These are phyloP conservation scores for Elegia similella DNA, from an alignment of 2,888 invertebrate genomes.

Conservation along the genomic window DNA sequence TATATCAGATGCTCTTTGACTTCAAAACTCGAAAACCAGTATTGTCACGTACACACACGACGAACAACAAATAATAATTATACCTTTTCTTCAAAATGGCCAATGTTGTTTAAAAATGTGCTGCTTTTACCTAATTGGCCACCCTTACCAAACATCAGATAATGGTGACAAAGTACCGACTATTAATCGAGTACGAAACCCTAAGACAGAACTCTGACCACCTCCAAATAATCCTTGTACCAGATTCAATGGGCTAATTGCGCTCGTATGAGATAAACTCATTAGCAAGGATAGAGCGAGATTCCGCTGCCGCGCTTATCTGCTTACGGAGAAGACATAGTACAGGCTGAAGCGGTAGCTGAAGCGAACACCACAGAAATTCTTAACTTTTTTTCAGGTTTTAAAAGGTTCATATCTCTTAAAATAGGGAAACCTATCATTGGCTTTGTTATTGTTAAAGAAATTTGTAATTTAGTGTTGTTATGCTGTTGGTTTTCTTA, in stretches of 20 bases:
- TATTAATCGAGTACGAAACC: conserved; percentile 19
- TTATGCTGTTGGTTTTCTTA: conserved; percentile 21
- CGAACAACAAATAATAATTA: no score
- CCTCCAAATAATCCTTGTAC: conserved; percentile 66
- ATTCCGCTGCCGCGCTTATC: conserved; percentile 73
- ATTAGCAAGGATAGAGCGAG: conserved; percentile 79
- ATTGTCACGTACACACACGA: no score
- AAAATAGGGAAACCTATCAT: no score
- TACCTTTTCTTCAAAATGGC: no score
- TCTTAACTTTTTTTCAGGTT: no score
- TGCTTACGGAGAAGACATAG: conserved; percentile 32
- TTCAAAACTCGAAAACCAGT: no score
- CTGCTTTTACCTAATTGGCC: neutral
- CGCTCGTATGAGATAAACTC: conserved; percentile 78
- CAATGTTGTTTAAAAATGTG: no score
- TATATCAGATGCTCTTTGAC: no score
- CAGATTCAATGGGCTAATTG: conserved; percentile 75
- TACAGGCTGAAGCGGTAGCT: conserved; percentile 19
- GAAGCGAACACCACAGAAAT: no score
- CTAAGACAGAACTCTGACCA: conserved; percentile 46
- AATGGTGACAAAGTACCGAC: conserved; percentile 9
- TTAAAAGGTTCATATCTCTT: no score
- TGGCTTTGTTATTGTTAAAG: no score
- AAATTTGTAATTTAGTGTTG: no score
- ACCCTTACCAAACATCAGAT: conserved; percentile 1